A percentile compares a stretch with the other conserved stretches of the same genome.
Evolutionary conservation across 2,888 invertebrate species (phyloP).

Genomic region (Halictus quadricinctus): DNA sequence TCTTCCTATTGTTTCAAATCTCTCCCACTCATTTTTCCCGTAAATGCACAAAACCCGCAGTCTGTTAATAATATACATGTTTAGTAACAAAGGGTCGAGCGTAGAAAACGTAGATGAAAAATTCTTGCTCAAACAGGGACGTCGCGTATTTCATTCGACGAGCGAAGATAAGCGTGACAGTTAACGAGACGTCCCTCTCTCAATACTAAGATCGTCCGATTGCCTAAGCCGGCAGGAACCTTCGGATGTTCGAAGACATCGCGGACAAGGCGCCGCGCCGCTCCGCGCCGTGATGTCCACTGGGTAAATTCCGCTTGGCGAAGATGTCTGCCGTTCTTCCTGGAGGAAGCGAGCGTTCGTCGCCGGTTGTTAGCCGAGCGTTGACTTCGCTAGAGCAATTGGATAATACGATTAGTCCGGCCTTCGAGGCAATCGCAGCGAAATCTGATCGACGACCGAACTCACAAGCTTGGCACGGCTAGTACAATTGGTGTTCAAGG

Average conservation of each 20-base stretch:
- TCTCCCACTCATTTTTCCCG: too few species aligned
- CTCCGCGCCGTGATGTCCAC: not conserved
- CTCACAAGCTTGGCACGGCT: not conserved
- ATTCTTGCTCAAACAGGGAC: too few species aligned
- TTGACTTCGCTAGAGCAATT: conserved; percentile 51
- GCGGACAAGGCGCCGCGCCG: not conserved
- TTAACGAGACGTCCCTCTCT: not conserved
- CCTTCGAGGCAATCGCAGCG: conserved; percentile 38
- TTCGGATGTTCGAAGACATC: not conserved
- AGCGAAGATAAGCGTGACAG: not conserved
- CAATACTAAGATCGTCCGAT: not conserved
- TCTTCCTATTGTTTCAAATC: too few species aligned
- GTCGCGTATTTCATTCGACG: not conserved
- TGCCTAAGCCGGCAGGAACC: not conserved
- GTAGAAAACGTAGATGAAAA: too few species aligned
- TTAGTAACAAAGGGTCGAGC: too few species aligned
- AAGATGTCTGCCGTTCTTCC: not conserved
- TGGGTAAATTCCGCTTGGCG: not conserved
- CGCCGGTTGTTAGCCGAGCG: conserved; percentile 33
- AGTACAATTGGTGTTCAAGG: conserved; percentile 70
- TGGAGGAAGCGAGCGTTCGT: not conserved
- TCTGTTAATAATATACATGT: too few species aligned
- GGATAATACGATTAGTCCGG: conserved; percentile 53
- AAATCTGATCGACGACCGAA: conserved; percentile 48
- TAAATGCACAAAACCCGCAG: not conserved